phyloP scores from a whole-genome alignment of 2,797 vertebrate species.

The Platyrinchus mystaceus region DNA sequence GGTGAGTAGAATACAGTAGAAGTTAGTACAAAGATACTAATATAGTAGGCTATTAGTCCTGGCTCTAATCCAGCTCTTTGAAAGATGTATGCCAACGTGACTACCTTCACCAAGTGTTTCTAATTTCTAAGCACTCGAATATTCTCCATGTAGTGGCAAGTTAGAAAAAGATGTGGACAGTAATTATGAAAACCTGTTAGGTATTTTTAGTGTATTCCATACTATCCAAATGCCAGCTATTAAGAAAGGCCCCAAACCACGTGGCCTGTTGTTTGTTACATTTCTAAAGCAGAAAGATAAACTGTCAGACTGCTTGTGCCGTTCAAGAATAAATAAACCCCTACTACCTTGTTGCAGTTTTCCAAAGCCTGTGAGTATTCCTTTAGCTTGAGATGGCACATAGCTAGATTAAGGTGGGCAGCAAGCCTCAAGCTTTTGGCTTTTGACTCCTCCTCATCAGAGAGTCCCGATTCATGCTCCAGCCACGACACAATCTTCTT shows the following conservation, averaged over 20 bases:
- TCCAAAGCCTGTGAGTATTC: conserved; percentile 85
- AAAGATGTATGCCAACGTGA: neutral
- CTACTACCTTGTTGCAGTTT: conserved; percentile 91
- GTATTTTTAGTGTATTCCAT: neutral
- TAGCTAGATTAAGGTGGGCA: conserved; percentile 93
- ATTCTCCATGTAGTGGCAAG: neutral
- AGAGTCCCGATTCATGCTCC: conserved; percentile 87
- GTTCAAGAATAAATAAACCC: neutral
- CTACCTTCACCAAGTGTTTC: neutral
- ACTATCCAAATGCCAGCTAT: neutral
- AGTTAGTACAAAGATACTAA: neutral
- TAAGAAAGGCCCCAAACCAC: neutral
- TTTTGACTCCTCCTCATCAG: conserved; percentile 80
- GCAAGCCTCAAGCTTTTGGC: conserved; percentile 86
- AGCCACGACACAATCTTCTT: conserved; percentile 96
- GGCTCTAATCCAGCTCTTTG: neutral
- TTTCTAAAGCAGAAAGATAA: neutral
- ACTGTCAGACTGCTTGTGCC: neutral
- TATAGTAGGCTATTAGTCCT: neutral
- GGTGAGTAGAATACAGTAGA: neutral
- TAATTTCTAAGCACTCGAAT: neutral
- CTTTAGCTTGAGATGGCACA: conserved; percentile 94
- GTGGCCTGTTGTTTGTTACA: neutral
- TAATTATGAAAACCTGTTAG: neutral
- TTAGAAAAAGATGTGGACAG: neutral